Evolutionary conservation across 2,888 invertebrate species (phyloP), one percentile per base, ranked within the genome.

Genomic region (Aleiodes leptofemur): DNA sequence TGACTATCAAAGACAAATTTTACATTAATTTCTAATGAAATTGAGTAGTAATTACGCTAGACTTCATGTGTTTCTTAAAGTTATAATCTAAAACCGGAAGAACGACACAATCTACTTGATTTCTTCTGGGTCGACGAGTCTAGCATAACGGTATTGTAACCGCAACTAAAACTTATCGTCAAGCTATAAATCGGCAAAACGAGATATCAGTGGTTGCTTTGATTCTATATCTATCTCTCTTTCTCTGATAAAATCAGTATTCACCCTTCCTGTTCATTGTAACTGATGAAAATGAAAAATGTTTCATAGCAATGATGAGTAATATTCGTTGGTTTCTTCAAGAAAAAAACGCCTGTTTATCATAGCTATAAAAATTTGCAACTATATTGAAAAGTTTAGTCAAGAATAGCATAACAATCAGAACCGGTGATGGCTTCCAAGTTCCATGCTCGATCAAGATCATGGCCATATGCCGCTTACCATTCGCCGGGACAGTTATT

Each of bases 401-500:
- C 34, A 14, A 61, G 43, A 38, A 43, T 16, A 43, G 16, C 9
- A 38, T 61, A 3, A 43, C 16, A 61, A 43, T 61, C 43, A 8
- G 34, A 59, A 29, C 68, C 53, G 56, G 53, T 34, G 34, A 34
- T 64, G 51, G 55, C 72, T 72, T 51, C 53, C 74, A 74, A 73
- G 73, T 53, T 70, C 55, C 72, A 72, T 50, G 11, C 50, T 29
- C 68, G 57, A 75, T 75, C 75, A 75, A 75, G 75, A 75, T 75
- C 75, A 75, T 29, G 75, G 75, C 68, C 75, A 72, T 71, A 59
- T 68, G 9, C 53, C 55, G 16, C 56, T 48, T 29, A 29, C 66
- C 66, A 66, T 48, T 66, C 56, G 57, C 68, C 71, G 64, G 66
- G 75, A 75, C 75, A 75, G 75, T 75, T 75, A 75, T 75, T 75